Conservation (phyloP, 2,113 vertebrate genomes). For the Natator depressus region DNA sequence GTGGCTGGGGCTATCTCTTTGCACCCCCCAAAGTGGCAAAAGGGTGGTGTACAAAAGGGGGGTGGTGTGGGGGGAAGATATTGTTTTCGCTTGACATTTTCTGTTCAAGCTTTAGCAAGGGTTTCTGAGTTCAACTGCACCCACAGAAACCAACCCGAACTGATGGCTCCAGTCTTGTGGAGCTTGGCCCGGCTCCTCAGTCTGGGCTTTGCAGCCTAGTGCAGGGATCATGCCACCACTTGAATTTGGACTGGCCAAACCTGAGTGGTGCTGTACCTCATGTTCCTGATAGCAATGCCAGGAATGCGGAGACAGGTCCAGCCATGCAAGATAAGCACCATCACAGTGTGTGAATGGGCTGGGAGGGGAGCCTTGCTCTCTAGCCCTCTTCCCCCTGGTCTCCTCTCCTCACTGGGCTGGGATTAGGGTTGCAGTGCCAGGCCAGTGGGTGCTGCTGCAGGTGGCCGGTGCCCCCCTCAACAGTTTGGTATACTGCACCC, state of each 20-base stretch:
- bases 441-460: background rate
- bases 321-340: background rate
- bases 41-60: background rate
- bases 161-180: background rate
- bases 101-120: background rate
- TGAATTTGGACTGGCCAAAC: background rate
- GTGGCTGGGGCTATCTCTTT: background rate
- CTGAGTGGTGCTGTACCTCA: background rate
- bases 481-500: background rate
- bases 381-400: background rate
- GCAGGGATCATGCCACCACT: background rate
- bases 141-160: background rate
- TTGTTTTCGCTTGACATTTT: background rate
- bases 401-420: too few relatives aligned
- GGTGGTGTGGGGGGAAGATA: background rate
- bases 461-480: background rate
- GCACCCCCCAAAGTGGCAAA: background rate
- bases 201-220: background rate
- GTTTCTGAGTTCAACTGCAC: background rate
- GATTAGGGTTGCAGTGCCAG: background rate
- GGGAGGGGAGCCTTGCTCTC: background rate
- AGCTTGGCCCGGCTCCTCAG: background rate
- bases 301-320: background rate
- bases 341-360: fast-evolving
- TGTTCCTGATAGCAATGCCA: background rate